phyloP scores from a whole-genome alignment of 2,888 invertebrate species.

The Cerceris rybyensis region DNA sequence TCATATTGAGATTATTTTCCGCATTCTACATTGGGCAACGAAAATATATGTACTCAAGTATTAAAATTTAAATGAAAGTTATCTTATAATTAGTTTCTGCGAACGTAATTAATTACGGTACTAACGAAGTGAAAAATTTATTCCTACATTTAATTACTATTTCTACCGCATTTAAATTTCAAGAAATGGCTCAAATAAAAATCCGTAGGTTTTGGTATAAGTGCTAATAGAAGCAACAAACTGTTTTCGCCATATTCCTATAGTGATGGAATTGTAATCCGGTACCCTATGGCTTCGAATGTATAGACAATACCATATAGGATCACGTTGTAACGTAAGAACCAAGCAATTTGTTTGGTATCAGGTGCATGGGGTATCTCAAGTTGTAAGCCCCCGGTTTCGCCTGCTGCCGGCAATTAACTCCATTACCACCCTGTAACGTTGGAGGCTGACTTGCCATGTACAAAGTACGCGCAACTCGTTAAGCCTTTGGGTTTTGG shows the following conservation, averaged over 20 bases:
- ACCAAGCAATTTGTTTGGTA: slow-evolving; percentile 79
- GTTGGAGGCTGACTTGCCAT: slow-evolving; percentile 73
- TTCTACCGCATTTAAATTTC: no score
- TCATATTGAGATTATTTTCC: no score
- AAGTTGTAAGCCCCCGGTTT: slow-evolving; percentile 80
- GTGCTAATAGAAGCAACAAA: neutral
- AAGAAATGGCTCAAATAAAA: neutral
- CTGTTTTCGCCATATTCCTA: neutral
- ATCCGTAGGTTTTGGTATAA: neutral
- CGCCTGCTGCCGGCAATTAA: slow-evolving; percentile 78
- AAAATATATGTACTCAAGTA: no score
- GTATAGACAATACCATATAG: slow-evolving; percentile 38
- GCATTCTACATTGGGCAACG: no score
- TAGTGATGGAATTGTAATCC: slow-evolving; percentile 45
- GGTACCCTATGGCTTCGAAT: slow-evolving; percentile 27
- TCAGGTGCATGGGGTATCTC: slow-evolving; percentile 80
- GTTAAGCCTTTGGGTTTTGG: slow-evolving; percentile 79
- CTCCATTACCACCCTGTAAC: slow-evolving; percentile 81
- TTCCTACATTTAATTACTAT: no score
- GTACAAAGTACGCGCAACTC: slow-evolving; percentile 73
- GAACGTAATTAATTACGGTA: no score
- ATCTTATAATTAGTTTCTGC: no score
- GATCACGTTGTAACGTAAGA: slow-evolving; percentile 72
- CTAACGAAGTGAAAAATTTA: no score
- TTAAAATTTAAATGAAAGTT: no score